Evolutionary conservation across 2,888 invertebrate species (phyloP).

Genomic region (Tenthredo mesomela): DNA sequence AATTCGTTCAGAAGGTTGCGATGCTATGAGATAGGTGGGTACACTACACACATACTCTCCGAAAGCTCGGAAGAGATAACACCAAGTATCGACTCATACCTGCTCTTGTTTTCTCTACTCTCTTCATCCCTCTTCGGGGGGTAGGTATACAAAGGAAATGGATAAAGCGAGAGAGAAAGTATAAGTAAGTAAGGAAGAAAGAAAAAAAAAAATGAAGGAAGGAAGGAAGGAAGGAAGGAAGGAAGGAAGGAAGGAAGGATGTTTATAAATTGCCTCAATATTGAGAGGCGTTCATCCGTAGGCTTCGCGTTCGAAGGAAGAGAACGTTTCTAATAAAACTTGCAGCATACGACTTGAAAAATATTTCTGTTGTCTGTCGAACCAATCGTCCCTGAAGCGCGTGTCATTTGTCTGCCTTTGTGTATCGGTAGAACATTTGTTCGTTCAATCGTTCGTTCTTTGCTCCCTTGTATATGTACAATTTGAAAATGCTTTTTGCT

Average conservation of each 20-base stretch:
- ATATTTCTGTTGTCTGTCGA: constrained; percentile 48
- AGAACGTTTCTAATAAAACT: constrained; percentile 49
- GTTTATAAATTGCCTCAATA: constrained; percentile 50
- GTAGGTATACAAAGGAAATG: constrained; percentile 17
- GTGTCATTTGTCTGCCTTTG: constrained; percentile 46
- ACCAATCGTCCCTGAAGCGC: constrained; percentile 40
- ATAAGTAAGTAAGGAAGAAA: not conserved
- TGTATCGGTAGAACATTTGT: not conserved
- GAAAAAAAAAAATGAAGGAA: not conserved
- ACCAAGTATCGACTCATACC: constrained; percentile 17
- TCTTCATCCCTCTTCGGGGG: not conserved
- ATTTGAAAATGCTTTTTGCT: not conserved
- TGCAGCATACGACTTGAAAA: constrained; percentile 22
- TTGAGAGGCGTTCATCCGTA: constrained; percentile 41
- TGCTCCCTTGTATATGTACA: not conserved
- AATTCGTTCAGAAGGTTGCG: not conserved
- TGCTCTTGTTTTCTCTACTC: not conserved
- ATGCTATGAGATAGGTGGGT: not conserved
- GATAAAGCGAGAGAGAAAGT: not conserved
- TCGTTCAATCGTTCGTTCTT: constrained; percentile 15
- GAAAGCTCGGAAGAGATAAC: not conserved
- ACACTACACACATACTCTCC: not conserved
- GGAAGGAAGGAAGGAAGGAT: constrained; percentile 19
- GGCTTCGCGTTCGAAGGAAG: constrained; percentile 26
- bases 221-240: not conserved